Evolutionary conservation across 2,797 vertebrate genomes (phyloP), one percentile per base, ranked within the genome.

Genomic region (Sandelia bainsii): DNA sequence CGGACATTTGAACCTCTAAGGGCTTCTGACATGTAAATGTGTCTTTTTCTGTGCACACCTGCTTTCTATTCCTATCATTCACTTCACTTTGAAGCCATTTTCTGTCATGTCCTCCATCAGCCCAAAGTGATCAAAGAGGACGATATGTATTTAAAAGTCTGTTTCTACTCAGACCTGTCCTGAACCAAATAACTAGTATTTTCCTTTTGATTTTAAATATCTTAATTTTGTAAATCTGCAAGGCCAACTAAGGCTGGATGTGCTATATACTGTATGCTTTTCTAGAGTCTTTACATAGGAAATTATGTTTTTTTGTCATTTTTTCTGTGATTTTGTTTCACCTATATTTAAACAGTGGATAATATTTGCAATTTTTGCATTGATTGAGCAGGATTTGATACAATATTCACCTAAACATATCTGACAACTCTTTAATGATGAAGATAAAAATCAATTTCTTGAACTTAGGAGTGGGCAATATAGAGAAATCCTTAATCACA

Each of bases 21-120:
- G 37, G 12, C 5, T 68, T 72, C 48, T 62, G 40, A 69, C 58
- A 50, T 3, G 5, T 34, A 27, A 58, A 63, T 59, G 50, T 60
- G 46, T 17, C 54, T 46, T 67, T 75, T 71, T 71, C n/a, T 65
- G 17, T 62, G 54, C 19, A 74, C 42, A 70, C 23, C 39, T 83
- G 45, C 49, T 67, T 75, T 82, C 46, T 51, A 58, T 62, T 71
- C 52, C 27, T 20, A 13, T 64, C 45, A 54, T 56, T 61, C 20
- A 9, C 19, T 59, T 75, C 8, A 25, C 61, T 81, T 80, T 83
- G 69, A 86, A 86, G 70, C 19, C 6, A 53, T 34, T 81, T 56
- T 57, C 52, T 73, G 42, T 59, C 68, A 77, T 51, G 60, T 72
- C 7, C 51, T 75, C 53, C 52, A 72, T 79, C 66, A 53, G 39